Evolutionary conservation across 2,888 invertebrate species (phyloP).

Genomic region (Argyra leucocephala): DNA sequence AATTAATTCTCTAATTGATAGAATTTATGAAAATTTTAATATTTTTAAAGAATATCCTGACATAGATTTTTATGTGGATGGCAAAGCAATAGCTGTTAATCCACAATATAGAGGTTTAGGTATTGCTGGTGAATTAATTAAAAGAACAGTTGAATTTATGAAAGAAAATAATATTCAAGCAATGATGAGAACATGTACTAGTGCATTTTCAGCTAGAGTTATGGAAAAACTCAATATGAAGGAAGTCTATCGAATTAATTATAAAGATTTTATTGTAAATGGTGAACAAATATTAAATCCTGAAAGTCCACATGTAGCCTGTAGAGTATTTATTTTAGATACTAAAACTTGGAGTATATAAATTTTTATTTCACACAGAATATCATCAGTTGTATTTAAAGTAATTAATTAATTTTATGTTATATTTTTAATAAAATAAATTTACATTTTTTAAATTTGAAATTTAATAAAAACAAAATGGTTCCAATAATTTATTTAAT

Average conservation of each 20-base stretch:
- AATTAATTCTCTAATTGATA: constrained; percentile 39
- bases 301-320: constrained; percentile 47
- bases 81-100: constrained; percentile 21
- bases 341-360: too few species aligned
- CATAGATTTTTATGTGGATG: constrained; percentile 19
- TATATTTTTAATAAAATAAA: too few species aligned
- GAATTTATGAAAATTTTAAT: constrained; percentile 37
- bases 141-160: constrained; percentile 21
- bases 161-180: constrained; percentile 31
- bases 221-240: constrained; percentile 56
- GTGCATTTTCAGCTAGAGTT: constrained; percentile 58
- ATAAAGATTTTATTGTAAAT: neutral
- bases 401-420: too few species aligned
- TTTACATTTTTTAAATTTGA: too few species aligned
- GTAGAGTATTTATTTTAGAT: too few species aligned
- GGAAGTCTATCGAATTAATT: constrained; percentile 45
- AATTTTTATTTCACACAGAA: too few species aligned
- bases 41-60: constrained; percentile 34
- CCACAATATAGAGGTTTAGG: constrained; percentile 21
- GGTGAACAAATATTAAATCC: too few species aligned
- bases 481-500: too few species aligned
- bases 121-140: constrained; percentile 21
- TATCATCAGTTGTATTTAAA: too few species aligned
- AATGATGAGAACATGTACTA: constrained; percentile 58
- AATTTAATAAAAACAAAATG: too few species aligned